phyloP scores from a whole-genome alignment of 2,888 invertebrate genomes.

The Campoplex nolae region DNA sequence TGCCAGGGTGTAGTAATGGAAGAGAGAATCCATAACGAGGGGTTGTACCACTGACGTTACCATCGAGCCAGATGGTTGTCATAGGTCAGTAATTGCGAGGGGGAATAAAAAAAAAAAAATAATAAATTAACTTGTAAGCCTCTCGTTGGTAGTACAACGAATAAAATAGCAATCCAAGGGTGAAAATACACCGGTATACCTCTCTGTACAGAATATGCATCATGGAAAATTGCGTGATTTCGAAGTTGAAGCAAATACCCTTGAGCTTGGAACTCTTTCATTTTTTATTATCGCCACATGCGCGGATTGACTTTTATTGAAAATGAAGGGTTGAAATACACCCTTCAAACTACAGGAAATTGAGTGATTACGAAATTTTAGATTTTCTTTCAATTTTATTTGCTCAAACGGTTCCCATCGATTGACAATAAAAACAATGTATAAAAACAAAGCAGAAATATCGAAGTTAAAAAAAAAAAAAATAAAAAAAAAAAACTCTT shows the following conservation, averaged over 20 bases:
- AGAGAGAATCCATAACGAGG: conserved; percentile 16
- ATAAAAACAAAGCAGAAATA: background rate
- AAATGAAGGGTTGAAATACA: background rate
- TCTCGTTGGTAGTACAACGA: background rate
- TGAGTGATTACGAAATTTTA: background rate
- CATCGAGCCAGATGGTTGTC: conserved; percentile 77
- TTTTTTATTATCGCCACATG: background rate
- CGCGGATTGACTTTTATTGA: background rate
- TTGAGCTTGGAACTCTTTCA: background rate
- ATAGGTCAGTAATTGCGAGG: conserved; percentile 80
- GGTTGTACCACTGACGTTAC: conserved; percentile 42
- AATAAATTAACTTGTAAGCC: conserved; percentile 40
- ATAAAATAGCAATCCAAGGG: conserved; percentile 19
- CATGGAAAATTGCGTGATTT: background rate
- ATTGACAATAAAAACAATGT: background rate
- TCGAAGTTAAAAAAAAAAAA: background rate
- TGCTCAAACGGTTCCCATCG: background rate
- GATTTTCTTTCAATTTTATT: background rate
- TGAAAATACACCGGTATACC: background rate
- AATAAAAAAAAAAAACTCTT: background rate
- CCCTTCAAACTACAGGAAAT: background rate
- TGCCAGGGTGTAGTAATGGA: conserved; percentile 22
- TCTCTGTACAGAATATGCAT: background rate
- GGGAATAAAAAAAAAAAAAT: conserved; percentile 44
- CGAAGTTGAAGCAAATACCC: background rate